These are phyloP conservation scores for Dichetophora obliterata DNA, from an alignment of 2,888 invertebrate genomes.

Conservation along the genomic window DNA sequence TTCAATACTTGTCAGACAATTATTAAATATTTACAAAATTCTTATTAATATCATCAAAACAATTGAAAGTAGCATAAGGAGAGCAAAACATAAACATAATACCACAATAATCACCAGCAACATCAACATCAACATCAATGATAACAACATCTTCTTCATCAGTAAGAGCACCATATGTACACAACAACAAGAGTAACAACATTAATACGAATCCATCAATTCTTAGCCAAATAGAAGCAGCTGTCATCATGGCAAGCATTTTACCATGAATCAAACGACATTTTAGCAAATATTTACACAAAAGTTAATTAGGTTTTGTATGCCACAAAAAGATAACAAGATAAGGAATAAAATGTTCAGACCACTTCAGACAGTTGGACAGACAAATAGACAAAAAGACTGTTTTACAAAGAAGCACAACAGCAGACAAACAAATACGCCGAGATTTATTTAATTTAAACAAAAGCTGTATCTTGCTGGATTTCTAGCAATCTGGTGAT, in stretches of 20 bases:
- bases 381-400: not conserved
- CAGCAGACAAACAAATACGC: not conserved
- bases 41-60: no score
- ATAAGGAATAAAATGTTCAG: not conserved
- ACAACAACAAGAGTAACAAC: not conserved
- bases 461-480: no score
- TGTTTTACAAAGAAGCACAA: no score
- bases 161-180: not conserved
- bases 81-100: not conserved
- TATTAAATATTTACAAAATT: no score
- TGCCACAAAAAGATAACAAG: not conserved
- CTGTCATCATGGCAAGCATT: not conserved
- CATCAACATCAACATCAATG: not conserved
- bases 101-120: not conserved
- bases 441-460: no score
- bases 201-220: not conserved
- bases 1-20: no score
- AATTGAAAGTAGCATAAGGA: not conserved
- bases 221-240: not conserved
- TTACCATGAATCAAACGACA: conserved; percentile 32
- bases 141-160: no score
- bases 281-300: conserved; percentile 41
- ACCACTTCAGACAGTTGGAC: not conserved
- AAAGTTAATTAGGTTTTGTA: conserved; percentile 44
- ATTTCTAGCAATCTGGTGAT: no score